Evolutionary conservation across 2,113 vertebrate genomes (phyloP).

Genomic region (Chlorodrepanis virens): DNA sequence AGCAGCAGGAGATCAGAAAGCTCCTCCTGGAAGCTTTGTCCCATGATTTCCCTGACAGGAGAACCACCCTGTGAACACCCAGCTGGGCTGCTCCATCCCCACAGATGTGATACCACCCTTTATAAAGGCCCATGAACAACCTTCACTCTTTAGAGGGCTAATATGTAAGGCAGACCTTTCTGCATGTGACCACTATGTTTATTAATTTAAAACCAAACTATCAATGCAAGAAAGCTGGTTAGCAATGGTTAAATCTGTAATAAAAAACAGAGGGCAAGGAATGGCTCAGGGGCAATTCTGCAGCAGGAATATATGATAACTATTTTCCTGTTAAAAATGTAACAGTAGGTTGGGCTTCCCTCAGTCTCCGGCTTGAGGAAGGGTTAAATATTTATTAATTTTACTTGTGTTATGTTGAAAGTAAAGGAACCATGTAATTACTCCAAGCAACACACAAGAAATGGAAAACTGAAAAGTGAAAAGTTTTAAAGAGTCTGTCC

Average conservation of each 20-base stretch:
- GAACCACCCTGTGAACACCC: background rate
- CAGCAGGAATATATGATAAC: constrained; percentile 20
- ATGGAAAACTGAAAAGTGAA: background rate
- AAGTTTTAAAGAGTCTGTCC: background rate
- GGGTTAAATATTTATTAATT: constrained; percentile 49
- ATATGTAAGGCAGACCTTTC: constrained; percentile 52
- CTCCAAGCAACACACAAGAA: background rate
- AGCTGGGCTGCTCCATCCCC: background rate
- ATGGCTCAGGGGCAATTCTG: background rate
- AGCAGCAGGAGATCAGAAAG: constrained; percentile 90
- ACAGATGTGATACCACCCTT: background rate
- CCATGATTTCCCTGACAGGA: constrained; percentile 80
- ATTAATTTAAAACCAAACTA: constrained; percentile 67
- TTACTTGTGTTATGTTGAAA: background rate
- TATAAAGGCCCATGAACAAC: background rate
- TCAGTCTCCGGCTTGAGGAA: background rate
- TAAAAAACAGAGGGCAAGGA: constrained; percentile 54
- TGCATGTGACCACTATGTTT: constrained; percentile 58
- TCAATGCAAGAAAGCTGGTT: constrained; percentile 51
- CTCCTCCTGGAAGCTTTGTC: constrained; percentile 90
- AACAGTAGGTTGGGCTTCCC: constrained; percentile 9
- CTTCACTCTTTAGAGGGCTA: constrained; percentile 44
- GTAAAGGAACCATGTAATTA: background rate
- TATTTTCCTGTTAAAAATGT: constrained; percentile 40
- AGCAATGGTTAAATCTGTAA: constrained; percentile 50